Evolutionary conservation across 1,140 invertebrate genomes (phyloP), one percentile per base, ranked within the genome.

Genomic region (Amyelois transitella): DNA sequence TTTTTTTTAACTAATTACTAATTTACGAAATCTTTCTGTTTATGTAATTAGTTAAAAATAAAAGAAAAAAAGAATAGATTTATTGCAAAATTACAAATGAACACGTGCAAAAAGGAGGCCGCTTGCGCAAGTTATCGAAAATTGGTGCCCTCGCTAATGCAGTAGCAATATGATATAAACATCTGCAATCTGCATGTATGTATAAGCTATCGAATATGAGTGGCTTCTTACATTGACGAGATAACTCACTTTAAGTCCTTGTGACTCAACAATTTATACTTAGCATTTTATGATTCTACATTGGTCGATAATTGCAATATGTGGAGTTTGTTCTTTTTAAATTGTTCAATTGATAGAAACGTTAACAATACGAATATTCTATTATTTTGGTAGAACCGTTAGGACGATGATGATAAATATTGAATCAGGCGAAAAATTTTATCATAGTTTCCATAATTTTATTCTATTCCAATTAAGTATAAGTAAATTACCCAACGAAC

Each of bases 81-180:
- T 73, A 77, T 55, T 58, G 25, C n/a, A n/a, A n/a, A 43, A 20
- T 68, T 66, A 51, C 57, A 67, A 52, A 63, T 65, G 32, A 14
- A 72, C 72, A 80, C 72, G 76, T 79, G 80, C 77, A 62, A 80
- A 77, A 81, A 68, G 62, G 65, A 67, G 71, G 70, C 60, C 70
- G 70, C 60, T 80, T 77, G 65, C 69, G 76, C 72, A 83, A 76
- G 67, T 76, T 76, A 77, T 79, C 72, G 72, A 72, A 85, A 73
- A 82, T 72, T 80, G 65, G 80, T 78, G 77, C 78, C 72, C 75
- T 73, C 74, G 51, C 70, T 63, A 72, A 69, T 70, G 60, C 54
- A 38, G 32, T 38, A 14, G 32, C 32, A 14, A 14, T 38, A 38
- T 14, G 66, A 61, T 62, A 68, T 59, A 66, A 73, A 76, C 73